These are phyloP conservation scores for Amiota communis DNA, from an alignment of 2,888 invertebrate species.

Conservation along the genomic window DNA sequence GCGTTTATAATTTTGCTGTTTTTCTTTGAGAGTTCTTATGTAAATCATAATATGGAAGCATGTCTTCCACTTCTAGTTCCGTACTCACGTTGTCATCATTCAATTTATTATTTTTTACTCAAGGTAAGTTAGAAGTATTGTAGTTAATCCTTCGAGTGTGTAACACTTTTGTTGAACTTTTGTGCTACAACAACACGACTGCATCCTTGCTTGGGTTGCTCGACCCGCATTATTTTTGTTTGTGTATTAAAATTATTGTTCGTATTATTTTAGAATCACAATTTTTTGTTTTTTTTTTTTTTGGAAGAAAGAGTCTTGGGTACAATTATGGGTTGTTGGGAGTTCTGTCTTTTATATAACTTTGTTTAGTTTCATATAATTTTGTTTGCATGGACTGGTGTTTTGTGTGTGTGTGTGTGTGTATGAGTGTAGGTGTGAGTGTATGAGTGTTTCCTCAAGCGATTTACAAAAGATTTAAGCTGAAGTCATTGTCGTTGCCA, in stretches of 20 bases:
- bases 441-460: neutral
- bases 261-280: neutral
- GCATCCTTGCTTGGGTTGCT: neutral
- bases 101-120: conserved; percentile 73
- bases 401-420: no score
- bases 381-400: no score
- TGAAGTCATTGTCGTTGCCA: no score
- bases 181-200: neutral
- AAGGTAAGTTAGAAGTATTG: conserved; percentile 70
- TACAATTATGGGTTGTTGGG: neutral
- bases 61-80: conserved; percentile 72
- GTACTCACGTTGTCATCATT: conserved; percentile 73
- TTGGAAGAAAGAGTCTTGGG: neutral
- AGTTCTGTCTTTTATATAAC: neutral
- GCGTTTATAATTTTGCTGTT: conserved; percentile 24
- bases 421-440: neutral
- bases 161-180: neutral
- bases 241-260: neutral
- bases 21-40: conserved; percentile 49
- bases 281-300: neutral
- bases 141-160: conserved; percentile 14
- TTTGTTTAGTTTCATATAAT: neutral
- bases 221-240: neutral
- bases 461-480: neutral
- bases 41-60: conserved; percentile 72